Conservation (phyloP, 2,888 invertebrate species). For the Mesorhabditis spiculigera region DNA sequence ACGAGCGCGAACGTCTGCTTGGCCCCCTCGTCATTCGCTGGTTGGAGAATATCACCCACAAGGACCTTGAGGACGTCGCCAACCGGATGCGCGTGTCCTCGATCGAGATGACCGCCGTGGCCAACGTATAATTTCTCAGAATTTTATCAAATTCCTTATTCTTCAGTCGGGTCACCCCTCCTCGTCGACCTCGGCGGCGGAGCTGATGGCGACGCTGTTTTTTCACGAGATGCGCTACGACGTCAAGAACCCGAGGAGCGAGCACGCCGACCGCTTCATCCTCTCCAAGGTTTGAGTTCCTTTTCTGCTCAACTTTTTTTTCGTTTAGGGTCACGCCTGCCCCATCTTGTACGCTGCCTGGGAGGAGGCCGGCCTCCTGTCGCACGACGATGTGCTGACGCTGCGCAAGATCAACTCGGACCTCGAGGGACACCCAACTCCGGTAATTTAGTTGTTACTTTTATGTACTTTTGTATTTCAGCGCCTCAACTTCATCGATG, state of each 20-base stretch:
- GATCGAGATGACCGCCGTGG: slow-evolving; percentile 83
- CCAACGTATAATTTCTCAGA: slow-evolving; percentile 65
- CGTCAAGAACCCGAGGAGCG: slow-evolving; percentile 77
- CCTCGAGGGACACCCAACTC: slow-evolving; percentile 97
- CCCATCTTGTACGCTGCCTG: slow-evolving; percentile 98
- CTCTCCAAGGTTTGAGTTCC: slow-evolving; percentile 75
- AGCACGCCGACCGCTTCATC: slow-evolving; percentile 88
- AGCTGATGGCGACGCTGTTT: slow-evolving; percentile 95
- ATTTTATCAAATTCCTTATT: background rate
- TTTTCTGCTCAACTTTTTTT: background rate
- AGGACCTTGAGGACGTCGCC: slow-evolving; percentile 72
- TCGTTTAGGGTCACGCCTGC: slow-evolving; percentile 82
- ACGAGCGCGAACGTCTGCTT: too few relatives aligned
- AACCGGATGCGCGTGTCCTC: slow-evolving; percentile 89
- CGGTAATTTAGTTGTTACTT: slow-evolving; percentile 62
- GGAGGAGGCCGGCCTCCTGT: slow-evolving; percentile 73
- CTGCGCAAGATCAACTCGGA: slow-evolving; percentile 70
- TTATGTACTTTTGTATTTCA: slow-evolving; percentile 34
- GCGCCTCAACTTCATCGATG: slow-evolving; percentile 91
- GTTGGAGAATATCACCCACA: too few relatives aligned
- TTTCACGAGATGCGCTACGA: slow-evolving; percentile 93
- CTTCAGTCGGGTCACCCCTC: slow-evolving; percentile 65
- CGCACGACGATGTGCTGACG: slow-evolving; percentile 49
- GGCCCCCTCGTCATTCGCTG: too few relatives aligned
- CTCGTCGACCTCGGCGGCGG: slow-evolving; percentile 61